Base-by-base conservation (phyloP, 2,797 vertebrate genomes). In the Micrastur ruficollis region DNA sequence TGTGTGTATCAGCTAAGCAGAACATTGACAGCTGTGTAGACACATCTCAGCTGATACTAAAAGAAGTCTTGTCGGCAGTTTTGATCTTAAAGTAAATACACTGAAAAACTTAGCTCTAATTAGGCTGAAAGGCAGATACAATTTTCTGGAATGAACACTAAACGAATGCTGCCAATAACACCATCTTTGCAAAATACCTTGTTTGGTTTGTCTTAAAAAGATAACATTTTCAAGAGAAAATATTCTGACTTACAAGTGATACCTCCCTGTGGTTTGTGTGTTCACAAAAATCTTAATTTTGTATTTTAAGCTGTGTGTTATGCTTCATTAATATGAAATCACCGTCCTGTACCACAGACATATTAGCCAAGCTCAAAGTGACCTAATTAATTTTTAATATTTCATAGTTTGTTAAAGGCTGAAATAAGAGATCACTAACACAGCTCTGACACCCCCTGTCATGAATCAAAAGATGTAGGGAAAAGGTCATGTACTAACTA, bases 321-420 rank as follows among this genome's bases (percentile, higher is more conserved):
- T 15, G 70, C 82, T 93, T 93, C 66, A 31, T 96, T 93, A 96
- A 93, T 90, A 92, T 36, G 84, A 94, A 96, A 91, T 91, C 19
- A 46, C 50, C 84, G 31, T 31, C 46, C 80, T 81, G 86, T 90
- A 94, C 82, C 84, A 53, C 78, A 93, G 86, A 78, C 72, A 65
- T 49, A 92, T 74, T 93, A 96, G 86, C 87, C 3, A 0, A 93
- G 78, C 71, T 97, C 74, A 65, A 81, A 90, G 71, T 63, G 61
- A 92, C 91, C 95, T 78, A 88, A 93, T 94, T 96, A 1, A 92
- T 93, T 96, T 95, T 96, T 94, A 96, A 96, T 97, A 96, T 97
- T 97, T 96, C 95, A 95, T 94, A 92, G 84, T 96, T 97, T 83
- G 90, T 90, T 95, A 94, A 96, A 93, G 94, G 95, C 81, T 79